These are phyloP conservation scores for Neotoxoptera formosana DNA, from an alignment of 1,140 invertebrate genomes.

Conservation along the genomic window DNA sequence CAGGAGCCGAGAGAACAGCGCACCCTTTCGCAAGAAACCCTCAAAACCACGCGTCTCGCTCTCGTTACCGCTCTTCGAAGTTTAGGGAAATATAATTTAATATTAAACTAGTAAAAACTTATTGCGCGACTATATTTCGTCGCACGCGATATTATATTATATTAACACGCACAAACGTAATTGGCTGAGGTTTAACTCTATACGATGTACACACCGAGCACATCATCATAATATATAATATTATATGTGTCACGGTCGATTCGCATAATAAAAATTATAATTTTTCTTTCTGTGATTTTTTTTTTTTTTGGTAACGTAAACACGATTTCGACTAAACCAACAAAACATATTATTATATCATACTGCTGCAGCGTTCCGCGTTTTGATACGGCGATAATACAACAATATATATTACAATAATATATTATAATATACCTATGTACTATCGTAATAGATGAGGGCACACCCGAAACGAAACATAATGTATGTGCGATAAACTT, in stretches of 20 bases:
- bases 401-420: not conserved
- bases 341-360: not conserved
- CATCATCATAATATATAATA: not conserved
- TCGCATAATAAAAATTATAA: slow-evolving; percentile 18
- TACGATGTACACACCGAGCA: not conserved
- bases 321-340: not conserved
- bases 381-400: not conserved
- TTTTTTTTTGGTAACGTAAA: not conserved
- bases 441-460: not conserved
- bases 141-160: not conserved
- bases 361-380: not conserved
- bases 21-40: not conserved
- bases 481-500: not conserved
- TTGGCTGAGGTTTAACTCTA: not conserved
- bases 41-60: not conserved
- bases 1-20: not conserved
- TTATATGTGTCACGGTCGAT: not conserved
- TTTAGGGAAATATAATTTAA: not conserved
- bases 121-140: not conserved
- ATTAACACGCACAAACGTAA: slow-evolving; percentile 13
- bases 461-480: slow-evolving; percentile 6
- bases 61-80: not conserved
- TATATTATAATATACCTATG: not conserved
- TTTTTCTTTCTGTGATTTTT: not conserved
- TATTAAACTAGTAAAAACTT: not conserved